phyloP scores from a whole-genome alignment of 2,888 invertebrate species.

The Dolichopus griseipennis region DNA sequence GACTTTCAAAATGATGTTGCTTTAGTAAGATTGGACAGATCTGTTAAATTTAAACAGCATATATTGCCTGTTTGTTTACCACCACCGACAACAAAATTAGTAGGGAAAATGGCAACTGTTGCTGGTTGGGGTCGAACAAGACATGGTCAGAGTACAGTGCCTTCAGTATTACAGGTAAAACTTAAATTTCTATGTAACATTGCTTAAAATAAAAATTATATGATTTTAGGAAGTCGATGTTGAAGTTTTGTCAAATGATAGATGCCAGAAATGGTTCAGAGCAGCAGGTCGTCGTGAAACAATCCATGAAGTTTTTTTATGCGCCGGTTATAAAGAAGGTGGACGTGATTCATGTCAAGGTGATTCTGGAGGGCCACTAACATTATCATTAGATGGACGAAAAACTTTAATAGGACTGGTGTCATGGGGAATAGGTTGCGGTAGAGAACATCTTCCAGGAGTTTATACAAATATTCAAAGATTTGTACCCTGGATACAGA shows the following conservation, averaged over 20 bases:
- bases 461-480: conserved; percentile 89
- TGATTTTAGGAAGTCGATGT: conserved; percentile 64
- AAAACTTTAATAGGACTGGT: conserved; percentile 78
- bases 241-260: conserved; percentile 79
- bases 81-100: conserved; percentile 63
- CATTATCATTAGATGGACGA: conserved; percentile 72
- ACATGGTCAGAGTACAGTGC: conserved; percentile 80
- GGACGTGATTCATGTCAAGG: conserved; percentile 67
- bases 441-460: conserved; percentile 79
- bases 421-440: conserved; percentile 89
- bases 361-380: conserved; percentile 82
- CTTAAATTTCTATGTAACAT: not conserved
- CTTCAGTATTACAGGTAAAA: conserved; percentile 63
- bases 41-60: conserved; percentile 82
- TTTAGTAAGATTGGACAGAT: conserved; percentile 66
- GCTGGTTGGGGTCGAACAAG: conserved; percentile 88
- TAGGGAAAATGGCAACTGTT: conserved; percentile 83
- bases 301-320: conserved; percentile 88
- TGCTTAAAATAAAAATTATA: not conserved
- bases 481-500: conserved; percentile 86
- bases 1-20: conserved; percentile 90
- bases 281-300: conserved; percentile 82
- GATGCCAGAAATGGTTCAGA: conserved; percentile 87
- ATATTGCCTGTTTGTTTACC: conserved; percentile 89
- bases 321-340: conserved; percentile 87